Base-by-base conservation (phyloP, 2,888 invertebrate species). In the Cosmopolites sordidus region DNA sequence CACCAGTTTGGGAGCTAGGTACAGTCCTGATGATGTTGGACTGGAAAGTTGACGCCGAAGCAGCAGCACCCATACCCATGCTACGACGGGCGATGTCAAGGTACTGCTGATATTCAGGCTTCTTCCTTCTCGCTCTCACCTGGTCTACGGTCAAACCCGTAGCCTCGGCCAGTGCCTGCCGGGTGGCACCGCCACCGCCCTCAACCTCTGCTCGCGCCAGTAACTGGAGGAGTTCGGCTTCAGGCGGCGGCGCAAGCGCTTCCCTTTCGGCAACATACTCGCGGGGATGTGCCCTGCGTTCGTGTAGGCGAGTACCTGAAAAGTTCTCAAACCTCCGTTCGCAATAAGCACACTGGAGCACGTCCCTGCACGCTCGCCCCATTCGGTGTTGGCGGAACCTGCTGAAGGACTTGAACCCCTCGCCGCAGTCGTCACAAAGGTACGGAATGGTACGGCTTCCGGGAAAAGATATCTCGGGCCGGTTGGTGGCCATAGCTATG, bases 121-220 rank as follows among this genome's bases (percentile, higher is more conserved):
- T 47, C 29, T 51, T 27, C 48, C n/a, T 30, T 22, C 43, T 45
- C 9, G 18, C 15, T n/a, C 51, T 38, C 11, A 58, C 41, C 40
- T 52, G 52, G 18, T 55, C 43, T 9, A 39, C 39, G 14, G 55
- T 54, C 27, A 58, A 52, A 2, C 47, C 43, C 1, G 55, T 55
- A 2, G 54, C 43, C 0, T 37, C 17, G 9, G 46, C 16, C 46
- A 57, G 50, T 6, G 15, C 45, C 14, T 52, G 39, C 8, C 22
- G 39, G 27, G 51, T 47, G 40, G 16, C 2, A 14, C 48, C 33
- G 8, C 14, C n/a, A 16, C 4, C 14, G 16, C 27, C 9, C 15
- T 18, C 39, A 3, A 51, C 51, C n/a, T 55, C 55, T 2, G 51
- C 33, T 11, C 33, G 2, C 3, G 55, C n/a, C 51, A 55, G 27